phyloP scores from a whole-genome alignment of 2,888 invertebrate genomes.

The Drosophila picticornis region DNA sequence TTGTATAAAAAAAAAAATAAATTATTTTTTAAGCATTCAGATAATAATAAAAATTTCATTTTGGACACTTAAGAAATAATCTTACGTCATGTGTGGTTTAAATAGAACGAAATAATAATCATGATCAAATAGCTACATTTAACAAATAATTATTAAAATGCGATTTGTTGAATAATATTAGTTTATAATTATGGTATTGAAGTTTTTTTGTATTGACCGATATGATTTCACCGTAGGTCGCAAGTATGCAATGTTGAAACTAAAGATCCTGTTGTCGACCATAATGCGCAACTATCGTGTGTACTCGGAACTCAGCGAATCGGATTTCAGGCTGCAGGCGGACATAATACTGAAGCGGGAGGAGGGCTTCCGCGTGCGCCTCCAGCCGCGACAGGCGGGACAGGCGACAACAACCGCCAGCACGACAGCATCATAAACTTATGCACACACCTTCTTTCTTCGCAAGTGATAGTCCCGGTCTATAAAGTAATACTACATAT shows the following conservation, averaged over 20 bases:
- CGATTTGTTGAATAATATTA: not conserved
- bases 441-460: slow-evolving; percentile 36
- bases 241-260: slow-evolving; percentile 92
- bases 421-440: slow-evolving; percentile 60
- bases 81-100: not conserved
- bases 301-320: slow-evolving; percentile 88
- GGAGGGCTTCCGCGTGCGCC: slow-evolving; percentile 90
- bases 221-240: slow-evolving; percentile 86
- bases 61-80: not conserved
- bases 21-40: not conserved
- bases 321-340: slow-evolving; percentile 90
- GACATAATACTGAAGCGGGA: slow-evolving; percentile 92
- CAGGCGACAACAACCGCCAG: slow-evolving; percentile 50
- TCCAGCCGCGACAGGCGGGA: slow-evolving; percentile 87
- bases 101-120: not conserved
- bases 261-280: slow-evolving; percentile 91
- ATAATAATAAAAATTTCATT: not conserved
- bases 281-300: slow-evolving; percentile 91
- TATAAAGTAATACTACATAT: slow-evolving; percentile 65
- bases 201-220: not conserved
- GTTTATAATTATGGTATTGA: not conserved
- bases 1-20: too few species aligned
- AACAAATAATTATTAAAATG: not conserved
- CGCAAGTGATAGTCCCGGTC: slow-evolving; percentile 76
- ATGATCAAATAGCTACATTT: not conserved